phyloP scores from a whole-genome alignment of 2,113 vertebrate genomes.

The Neotoma lepida region DNA sequence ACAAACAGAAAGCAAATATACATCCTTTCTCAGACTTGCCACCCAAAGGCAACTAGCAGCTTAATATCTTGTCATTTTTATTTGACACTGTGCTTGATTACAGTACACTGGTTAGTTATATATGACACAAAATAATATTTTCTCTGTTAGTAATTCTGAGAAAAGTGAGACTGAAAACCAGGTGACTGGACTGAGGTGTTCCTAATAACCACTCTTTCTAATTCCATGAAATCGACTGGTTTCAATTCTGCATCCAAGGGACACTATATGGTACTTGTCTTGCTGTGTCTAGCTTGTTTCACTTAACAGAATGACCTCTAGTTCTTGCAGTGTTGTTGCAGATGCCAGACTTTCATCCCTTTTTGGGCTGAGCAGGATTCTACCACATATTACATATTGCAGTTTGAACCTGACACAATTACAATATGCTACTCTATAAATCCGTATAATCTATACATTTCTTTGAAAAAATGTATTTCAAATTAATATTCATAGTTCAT shows the following conservation, averaged over 20 bases:
- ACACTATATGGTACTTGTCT: neutral
- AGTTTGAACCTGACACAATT: neutral
- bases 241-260: neutral
- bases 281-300: neutral
- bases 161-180: neutral
- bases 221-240: neutral
- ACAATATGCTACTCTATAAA: neutral
- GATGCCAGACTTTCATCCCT: neutral
- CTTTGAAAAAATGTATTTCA: neutral
- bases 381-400: too few species aligned
- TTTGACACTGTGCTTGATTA: neutral
- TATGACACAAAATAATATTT: constrained; percentile 18
- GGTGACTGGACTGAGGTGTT: neutral
- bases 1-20: neutral
- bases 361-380: neutral
- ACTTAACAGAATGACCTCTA: neutral
- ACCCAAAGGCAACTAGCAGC: neutral
- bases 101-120: neutral
- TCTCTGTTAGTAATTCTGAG: neutral
- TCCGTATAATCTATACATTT: neutral
- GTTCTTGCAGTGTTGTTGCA: neutral
- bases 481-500: neutral
- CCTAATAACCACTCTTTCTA: neutral
- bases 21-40: neutral
- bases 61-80: constrained; percentile 1